A percentile compares a stretch with the other conserved stretches of the same genome.
Conservation (phyloP, 2,797 vertebrate species). For the Manis crassicaudata region DNA sequence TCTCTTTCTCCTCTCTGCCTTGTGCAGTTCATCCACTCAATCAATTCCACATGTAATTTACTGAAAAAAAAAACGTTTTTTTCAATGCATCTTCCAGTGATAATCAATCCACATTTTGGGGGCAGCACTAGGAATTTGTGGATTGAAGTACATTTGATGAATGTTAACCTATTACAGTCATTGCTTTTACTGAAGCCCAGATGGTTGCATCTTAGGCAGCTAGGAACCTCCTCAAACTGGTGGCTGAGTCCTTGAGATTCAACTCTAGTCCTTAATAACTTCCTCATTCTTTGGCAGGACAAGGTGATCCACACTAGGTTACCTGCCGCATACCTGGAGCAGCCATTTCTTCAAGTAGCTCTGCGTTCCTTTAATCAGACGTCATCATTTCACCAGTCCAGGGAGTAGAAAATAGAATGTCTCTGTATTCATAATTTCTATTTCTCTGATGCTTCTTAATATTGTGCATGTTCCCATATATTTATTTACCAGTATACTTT, state of each 20-base stretch:
- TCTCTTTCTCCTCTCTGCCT: neutral
- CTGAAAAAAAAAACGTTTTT: neutral
- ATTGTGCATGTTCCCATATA: no score
- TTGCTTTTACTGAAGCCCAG: neutral
- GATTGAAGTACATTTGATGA: neutral
- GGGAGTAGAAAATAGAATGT: neutral
- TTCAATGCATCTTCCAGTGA: neutral
- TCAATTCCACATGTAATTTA: neutral
- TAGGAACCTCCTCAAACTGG: no score
- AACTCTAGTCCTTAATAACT: no score
- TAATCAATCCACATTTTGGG: neutral
- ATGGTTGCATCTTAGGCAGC: neutral
- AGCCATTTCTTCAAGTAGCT: neutral
- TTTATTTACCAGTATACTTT: neutral
- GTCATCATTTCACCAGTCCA: neutral
- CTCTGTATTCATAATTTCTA: no score
- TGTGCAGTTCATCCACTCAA: neutral
- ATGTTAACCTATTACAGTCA: neutral
- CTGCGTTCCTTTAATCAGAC: neutral
- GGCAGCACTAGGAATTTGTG: neutral
- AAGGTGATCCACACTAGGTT: fast-evolving
- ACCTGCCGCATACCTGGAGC: no score
- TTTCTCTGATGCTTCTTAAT: neutral
- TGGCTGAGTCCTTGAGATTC: neutral
- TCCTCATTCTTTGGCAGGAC: neutral